These are phyloP conservation scores for Leptobrachium ailaonicum DNA, from an alignment of 2,113 vertebrate species.

Conservation along the genomic window DNA sequence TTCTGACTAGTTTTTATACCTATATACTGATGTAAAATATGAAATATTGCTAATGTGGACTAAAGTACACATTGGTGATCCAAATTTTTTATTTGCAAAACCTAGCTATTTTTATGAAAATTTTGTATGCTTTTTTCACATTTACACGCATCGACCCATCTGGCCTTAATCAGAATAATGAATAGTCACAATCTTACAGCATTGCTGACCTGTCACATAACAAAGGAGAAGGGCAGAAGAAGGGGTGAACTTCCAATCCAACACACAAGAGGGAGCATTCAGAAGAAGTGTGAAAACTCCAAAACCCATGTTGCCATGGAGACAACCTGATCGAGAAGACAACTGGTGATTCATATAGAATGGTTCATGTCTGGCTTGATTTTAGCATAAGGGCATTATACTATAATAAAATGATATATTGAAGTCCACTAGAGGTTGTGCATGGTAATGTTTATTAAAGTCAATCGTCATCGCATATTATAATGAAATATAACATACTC, in stretches of 20 bases:
- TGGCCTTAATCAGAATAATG: conserved; percentile 8
- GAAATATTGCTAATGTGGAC: no score
- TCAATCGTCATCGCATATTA: no score
- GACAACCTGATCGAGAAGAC: conserved; percentile 33
- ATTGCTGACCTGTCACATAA: conserved; percentile 1
- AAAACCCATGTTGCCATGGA: conserved; percentile 29
- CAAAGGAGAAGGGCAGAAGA: conserved; percentile 2
- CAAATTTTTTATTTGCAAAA: no score
- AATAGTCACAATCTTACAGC: conserved; percentile 2
- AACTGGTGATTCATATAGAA: conserved; percentile 24
- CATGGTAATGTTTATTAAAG: no score
- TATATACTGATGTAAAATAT: no score
- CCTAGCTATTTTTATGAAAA: no score
- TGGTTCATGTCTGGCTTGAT: conserved; percentile 21
- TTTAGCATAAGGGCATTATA: conserved; percentile 33
- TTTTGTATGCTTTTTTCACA: no score
- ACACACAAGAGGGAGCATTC: conserved; percentile 38
- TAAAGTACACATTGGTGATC: no score
- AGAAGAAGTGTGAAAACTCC: conserved; percentile 12
- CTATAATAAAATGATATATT: conserved; percentile 4
- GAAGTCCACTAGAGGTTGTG: no score
- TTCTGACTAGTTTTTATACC: no score
- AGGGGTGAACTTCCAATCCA: conserved; percentile 30
- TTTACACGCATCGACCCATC: background rate
- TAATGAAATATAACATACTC: no score